Base-by-base conservation (phyloP, 2,888 invertebrate species). In the Agriopis aurantiaria region DNA sequence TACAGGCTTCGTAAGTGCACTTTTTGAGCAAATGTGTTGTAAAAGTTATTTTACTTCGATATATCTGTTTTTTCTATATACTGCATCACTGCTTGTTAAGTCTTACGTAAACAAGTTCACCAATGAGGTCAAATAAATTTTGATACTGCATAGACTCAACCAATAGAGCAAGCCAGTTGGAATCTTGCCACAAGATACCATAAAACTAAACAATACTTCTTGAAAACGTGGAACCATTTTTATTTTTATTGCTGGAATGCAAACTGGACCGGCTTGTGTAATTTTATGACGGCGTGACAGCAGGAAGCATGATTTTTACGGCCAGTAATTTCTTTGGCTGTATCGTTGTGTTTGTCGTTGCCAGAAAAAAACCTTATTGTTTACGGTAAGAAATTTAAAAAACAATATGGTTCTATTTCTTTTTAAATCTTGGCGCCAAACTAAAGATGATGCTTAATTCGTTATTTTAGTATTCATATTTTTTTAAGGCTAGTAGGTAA, bases 121-220 rank as follows among this genome's bases (percentile, higher is more conserved):
- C 49, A 61, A 68, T 57, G 62, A 62, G 61, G 61, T 52, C 62
- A 62, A 57, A 12, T 45, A 7, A 66, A 14, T 14, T 11, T 14
- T 56, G 51, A 51, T 67, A 51, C 48, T 51, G 11, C 61, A 62
- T 40, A 56, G 57, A 33, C 55, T 41, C 56, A 57, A 33, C 56
- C 61, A 62, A 62, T 51, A 62, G 46, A n/a, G 46, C 43, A 9
- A 23, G 55, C 60, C 67, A 61, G 56, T 57, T 68, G 68, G 62
- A 68, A 49, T 57, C 10, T n/a, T 62, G 57, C 68, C 68, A 62
- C 51, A 53, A 11, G 48, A 43, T 23, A 48, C 12, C 68, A 62
- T 52, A 57, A 61, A 62, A 57, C 61, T 61, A 52, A 45, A 65
- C 68, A 68, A 68, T 51, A 41, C 48, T 52, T 55, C n/a, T 8